phyloP scores from a whole-genome alignment of 2,888 invertebrate species.

The Nephrotoma flavescens region DNA sequence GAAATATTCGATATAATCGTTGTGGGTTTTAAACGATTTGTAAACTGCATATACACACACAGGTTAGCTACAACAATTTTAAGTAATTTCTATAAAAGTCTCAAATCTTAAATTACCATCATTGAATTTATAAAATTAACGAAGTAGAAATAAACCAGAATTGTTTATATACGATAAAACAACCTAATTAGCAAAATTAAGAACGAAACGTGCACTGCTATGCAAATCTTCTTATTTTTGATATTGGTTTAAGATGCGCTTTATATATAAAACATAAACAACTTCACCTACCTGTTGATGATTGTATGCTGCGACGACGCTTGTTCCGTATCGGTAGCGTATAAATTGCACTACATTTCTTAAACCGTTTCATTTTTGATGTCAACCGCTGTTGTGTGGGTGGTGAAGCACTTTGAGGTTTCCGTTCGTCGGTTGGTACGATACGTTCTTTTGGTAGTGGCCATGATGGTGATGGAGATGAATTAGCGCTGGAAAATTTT shows the following conservation, averaged over 20 bases:
- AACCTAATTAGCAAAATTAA: background rate
- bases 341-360: conserved; percentile 26
- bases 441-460: conserved; percentile 4
- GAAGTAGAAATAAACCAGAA: background rate
- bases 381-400: conserved; percentile 1
- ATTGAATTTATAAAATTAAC: background rate
- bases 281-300: conserved; percentile 14
- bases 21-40: background rate
- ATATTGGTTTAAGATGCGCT: background rate
- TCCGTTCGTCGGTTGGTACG: conserved; percentile 7
- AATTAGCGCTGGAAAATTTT: background rate
- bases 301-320: conserved; percentile 16
- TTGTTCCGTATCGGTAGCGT: conserved; percentile 23
- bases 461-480: conserved; percentile 11
- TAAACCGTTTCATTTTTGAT: conserved; percentile 21
- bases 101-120: background rate
- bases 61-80: background rate
- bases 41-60: background rate
- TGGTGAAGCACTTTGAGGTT: conserved; percentile 10
- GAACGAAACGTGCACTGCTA: background rate
- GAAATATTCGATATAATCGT: background rate
- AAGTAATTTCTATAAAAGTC: background rate
- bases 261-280: background rate
- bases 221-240: background rate
- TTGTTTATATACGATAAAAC: background rate